Evolutionary conservation across 2,888 invertebrate genomes (phyloP).

Genomic region (Orthonevra nobilis): DNA sequence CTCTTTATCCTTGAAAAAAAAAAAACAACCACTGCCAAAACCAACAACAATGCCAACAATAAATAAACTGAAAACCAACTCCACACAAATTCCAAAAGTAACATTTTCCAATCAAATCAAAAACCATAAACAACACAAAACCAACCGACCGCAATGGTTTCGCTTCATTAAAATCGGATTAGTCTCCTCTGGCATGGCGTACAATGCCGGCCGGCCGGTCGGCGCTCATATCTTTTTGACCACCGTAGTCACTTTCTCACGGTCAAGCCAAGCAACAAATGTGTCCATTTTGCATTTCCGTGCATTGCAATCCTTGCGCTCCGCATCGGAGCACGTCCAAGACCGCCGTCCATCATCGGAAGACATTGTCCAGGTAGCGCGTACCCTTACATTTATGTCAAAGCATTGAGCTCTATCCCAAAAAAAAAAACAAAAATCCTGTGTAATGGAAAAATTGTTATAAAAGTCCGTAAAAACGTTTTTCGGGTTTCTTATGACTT

Average conservation of each 20-base stretch:
- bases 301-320: slow-evolving; percentile 60
- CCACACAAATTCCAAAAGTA: too few species aligned
- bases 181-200: slow-evolving; percentile 69
- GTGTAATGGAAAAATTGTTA: slow-evolving; percentile 58
- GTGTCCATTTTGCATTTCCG: slow-evolving; percentile 66
- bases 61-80: slow-evolving; percentile 8
- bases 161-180: slow-evolving; percentile 80
- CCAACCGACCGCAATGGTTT: slow-evolving; percentile 77
- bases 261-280: slow-evolving; percentile 36
- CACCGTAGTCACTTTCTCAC: slow-evolving; percentile 58
- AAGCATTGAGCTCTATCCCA: slow-evolving; percentile 32
- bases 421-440: slow-evolving; percentile 7
- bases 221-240: slow-evolving; percentile 50
- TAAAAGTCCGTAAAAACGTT: slow-evolving; percentile 65
- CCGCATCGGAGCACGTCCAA: slow-evolving; percentile 47
- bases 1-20: slow-evolving; percentile 19
- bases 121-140: slow-evolving; percentile 67
- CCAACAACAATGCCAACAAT: slow-evolving; percentile 28
- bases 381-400: slow-evolving; percentile 29
- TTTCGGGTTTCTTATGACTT: slow-evolving; percentile 40
- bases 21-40: neutral
- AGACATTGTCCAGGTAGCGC: slow-evolving; percentile 52
- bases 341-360: slow-evolving; percentile 56
- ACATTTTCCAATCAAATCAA: slow-evolving; percentile 64
- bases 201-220: slow-evolving; percentile 21